Evolutionary conservation across 2,113 vertebrate species (phyloP).

Genomic region (Eurypyga helias): DNA sequence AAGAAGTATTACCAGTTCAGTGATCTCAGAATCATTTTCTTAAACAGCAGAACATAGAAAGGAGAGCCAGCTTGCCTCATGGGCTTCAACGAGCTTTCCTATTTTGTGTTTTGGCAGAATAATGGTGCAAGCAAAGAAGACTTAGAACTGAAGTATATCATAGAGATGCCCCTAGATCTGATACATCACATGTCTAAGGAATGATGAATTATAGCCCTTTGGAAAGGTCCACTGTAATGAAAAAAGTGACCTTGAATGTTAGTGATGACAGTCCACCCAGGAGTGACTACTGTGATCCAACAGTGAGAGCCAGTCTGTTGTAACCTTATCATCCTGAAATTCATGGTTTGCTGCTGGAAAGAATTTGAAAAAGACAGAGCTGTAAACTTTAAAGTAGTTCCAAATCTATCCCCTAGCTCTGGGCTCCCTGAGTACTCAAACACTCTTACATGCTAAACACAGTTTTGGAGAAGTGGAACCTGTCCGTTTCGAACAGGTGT

Average conservation of each 20-base stretch:
- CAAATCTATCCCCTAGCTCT: neutral
- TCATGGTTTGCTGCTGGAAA: neutral
- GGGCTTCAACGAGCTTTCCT: neutral
- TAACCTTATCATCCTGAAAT: constrained; percentile 19
- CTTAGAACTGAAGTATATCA: neutral
- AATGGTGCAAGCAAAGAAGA: neutral
- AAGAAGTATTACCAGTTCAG: neutral
- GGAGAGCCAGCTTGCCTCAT: neutral
- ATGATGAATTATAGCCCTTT: constrained; percentile 14
- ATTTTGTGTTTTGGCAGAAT: neutral
- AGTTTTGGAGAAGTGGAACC: neutral
- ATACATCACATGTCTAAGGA: neutral
- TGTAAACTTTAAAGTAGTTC: neutral
- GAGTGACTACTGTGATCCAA: neutral
- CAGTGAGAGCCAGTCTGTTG: neutral
- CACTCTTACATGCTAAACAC: neutral
- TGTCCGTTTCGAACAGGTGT: neutral
- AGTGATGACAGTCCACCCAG: neutral
- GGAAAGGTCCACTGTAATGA: neutral
- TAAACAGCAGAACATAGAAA: neutral
- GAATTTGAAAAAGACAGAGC: neutral
- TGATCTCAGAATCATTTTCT: neutral
- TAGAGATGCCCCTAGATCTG: neutral
- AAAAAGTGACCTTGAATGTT: constrained; percentile 22
- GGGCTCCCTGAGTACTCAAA: neutral